These are phyloP conservation scores for Mythimna loreyi DNA, from an alignment of 2,888 invertebrate species.

Conservation along the genomic window DNA sequence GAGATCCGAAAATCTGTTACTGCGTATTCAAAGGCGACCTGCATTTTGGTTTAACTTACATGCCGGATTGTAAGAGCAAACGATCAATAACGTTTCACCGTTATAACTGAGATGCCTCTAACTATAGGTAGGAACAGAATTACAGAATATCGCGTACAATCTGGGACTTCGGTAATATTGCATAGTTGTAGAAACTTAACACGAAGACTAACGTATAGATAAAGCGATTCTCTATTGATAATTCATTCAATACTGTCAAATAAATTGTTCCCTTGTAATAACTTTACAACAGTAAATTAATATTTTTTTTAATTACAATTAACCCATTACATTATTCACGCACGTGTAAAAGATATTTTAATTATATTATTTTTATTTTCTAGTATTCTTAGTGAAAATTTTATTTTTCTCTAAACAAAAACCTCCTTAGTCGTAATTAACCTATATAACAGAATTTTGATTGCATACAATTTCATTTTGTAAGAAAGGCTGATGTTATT, in stretches of 20 bases:
- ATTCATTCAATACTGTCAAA: constrained; percentile 70
- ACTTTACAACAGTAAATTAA: constrained; percentile 56
- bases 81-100: constrained; percentile 12
- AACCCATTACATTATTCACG: constrained; percentile 58
- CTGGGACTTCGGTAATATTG: constrained; percentile 33
- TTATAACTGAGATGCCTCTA: constrained; percentile 43
- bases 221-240: constrained; percentile 53
- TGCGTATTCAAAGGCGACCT: too few species aligned
- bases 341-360: constrained; percentile 48
- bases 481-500: constrained; percentile 40
- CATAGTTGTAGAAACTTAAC: constrained; percentile 53
- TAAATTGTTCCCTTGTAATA: constrained; percentile 67
- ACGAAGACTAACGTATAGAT: constrained; percentile 44
- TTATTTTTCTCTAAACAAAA: constrained; percentile 47
- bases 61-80: background rate
- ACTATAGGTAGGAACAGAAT: constrained; percentile 51
- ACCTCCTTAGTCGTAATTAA: constrained; percentile 45
- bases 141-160: constrained; percentile 34
- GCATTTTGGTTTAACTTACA: too few species aligned
- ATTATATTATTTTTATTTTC: constrained; percentile 53
- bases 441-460: constrained; percentile 44
- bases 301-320: constrained; percentile 55
- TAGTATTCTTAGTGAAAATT: constrained; percentile 48
- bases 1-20: too few species aligned
- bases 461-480: constrained; percentile 51